Conservation (phyloP, 2,888 invertebrate genomes). For the Polia nebulosa region DNA sequence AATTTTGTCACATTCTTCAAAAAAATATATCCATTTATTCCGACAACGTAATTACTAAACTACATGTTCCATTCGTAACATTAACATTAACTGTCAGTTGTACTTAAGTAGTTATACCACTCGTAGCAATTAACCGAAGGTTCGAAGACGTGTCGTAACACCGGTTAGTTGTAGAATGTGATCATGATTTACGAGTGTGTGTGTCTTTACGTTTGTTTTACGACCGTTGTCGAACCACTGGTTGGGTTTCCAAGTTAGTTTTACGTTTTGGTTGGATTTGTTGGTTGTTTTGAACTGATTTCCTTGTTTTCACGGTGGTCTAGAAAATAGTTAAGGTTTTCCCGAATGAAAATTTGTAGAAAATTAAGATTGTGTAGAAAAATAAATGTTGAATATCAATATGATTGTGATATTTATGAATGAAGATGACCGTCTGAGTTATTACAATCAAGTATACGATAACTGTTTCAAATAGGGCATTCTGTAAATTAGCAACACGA, state of each 20-base stretch:
- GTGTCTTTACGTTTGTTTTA: conserved; percentile 53
- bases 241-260: conserved; percentile 37
- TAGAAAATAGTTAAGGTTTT: neutral
- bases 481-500: conserved; percentile 29
- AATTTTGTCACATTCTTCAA: neutral
- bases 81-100: conserved; percentile 24
- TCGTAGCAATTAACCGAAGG: conserved; percentile 50
- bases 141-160: conserved; percentile 57
- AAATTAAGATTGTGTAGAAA: too few relatives aligned
- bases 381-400: too few relatives aligned
- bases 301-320: neutral
- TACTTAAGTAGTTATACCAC: conserved; percentile 9
- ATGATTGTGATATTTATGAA: too few relatives aligned
- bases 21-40: conserved; percentile 12
- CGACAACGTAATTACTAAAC: conserved; percentile 25
- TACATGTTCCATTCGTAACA: conserved; percentile 33
- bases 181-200: conserved; percentile 60
- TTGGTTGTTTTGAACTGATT: conserved; percentile 13
- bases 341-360: too few relatives aligned
- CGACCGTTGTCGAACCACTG: conserved; percentile 37
- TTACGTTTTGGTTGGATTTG: conserved; percentile 11
- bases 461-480: neutral
- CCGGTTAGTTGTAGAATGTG: conserved; percentile 53
- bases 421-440: neutral
- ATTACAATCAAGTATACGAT: neutral